Evolutionary conservation across 1,140 invertebrate genomes (phyloP).

Genomic region (Eueides isabella): DNA sequence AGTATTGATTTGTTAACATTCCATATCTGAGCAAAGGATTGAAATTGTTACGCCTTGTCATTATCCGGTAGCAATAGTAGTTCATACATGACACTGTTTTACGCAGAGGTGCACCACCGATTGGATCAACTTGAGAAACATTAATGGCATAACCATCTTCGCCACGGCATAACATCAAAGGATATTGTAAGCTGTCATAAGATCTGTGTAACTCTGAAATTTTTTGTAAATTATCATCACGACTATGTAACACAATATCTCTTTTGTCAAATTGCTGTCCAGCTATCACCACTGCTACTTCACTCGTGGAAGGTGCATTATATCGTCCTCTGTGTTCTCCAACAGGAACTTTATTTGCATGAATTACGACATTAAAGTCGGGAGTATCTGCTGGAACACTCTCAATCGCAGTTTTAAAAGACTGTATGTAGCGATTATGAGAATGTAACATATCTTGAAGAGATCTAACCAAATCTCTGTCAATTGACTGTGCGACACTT

Average conservation of each 20-base stretch:
- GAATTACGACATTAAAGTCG: slow-evolving; percentile 33
- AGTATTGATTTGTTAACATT: too few relatives aligned
- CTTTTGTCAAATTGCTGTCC: slow-evolving; percentile 45
- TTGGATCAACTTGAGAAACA: slow-evolving; percentile 45
- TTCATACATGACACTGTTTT: slow-evolving; percentile 52
- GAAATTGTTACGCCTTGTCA: slow-evolving; percentile 46
- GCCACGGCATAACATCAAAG: slow-evolving; percentile 43
- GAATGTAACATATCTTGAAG: slow-evolving; percentile 44
- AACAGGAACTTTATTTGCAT: slow-evolving; percentile 43
- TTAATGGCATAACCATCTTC: slow-evolving; percentile 48
- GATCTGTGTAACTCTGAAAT: slow-evolving; percentile 44
- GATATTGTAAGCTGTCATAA: slow-evolving; percentile 46
- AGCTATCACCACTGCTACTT: slow-evolving; percentile 45
- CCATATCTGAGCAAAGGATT: too few relatives aligned
- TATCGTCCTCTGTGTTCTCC: slow-evolving; percentile 46
- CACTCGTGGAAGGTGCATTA: slow-evolving; percentile 45
- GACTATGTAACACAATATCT: slow-evolving; percentile 43
- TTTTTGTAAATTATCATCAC: slow-evolving; percentile 42
- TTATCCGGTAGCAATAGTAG: slow-evolving; percentile 48
- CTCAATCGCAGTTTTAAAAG: slow-evolving; percentile 44
- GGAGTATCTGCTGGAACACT: slow-evolving; percentile 39
- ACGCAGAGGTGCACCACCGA: slow-evolving; percentile 37
- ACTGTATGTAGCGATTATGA: slow-evolving; percentile 43
- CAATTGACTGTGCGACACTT: slow-evolving; percentile 32
- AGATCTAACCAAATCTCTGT: slow-evolving; percentile 36